Evolutionary conservation across 2,797 vertebrate genomes (phyloP).

Genomic region (Sarcoramphus papa): DNA sequence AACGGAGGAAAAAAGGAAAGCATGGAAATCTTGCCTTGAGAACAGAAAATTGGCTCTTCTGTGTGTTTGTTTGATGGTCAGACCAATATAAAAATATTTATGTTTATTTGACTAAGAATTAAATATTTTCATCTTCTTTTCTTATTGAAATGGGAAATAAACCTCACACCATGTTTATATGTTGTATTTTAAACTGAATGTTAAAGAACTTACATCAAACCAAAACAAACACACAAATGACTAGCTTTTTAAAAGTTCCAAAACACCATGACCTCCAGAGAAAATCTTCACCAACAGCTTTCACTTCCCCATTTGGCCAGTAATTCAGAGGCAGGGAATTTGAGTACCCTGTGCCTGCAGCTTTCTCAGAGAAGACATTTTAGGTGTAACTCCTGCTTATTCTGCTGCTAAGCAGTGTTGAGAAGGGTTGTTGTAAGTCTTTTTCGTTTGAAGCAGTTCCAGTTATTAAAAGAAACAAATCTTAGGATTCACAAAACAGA

Average conservation of each 20-base stretch:
- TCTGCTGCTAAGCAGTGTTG: not conserved
- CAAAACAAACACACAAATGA: not conserved
- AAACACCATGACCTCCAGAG: not conserved
- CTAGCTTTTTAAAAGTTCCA: not conserved
- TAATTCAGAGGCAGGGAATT: not conserved
- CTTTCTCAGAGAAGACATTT: not conserved
- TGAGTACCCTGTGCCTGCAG: not conserved
- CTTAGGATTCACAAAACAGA: not conserved
- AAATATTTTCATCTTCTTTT: not conserved
- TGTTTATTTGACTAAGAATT: not conserved
- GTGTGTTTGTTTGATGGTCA: not conserved
- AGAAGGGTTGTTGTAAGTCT: not conserved
- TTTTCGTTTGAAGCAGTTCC: not conserved
- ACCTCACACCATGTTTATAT: not conserved
- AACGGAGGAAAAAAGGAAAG: not conserved
- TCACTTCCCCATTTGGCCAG: not conserved
- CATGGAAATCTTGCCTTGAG: not conserved
- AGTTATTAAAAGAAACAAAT: not conserved
- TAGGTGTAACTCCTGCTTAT: not conserved
- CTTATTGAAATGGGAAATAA: not conserved
- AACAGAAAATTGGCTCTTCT: not conserved
- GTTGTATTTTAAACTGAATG: not conserved
- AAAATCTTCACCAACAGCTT: not conserved
- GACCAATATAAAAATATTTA: not conserved
- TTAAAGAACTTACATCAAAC: not conserved